phyloP scores from a whole-genome alignment of 1,140 invertebrate genomes.

The Orussus abietinus region DNA sequence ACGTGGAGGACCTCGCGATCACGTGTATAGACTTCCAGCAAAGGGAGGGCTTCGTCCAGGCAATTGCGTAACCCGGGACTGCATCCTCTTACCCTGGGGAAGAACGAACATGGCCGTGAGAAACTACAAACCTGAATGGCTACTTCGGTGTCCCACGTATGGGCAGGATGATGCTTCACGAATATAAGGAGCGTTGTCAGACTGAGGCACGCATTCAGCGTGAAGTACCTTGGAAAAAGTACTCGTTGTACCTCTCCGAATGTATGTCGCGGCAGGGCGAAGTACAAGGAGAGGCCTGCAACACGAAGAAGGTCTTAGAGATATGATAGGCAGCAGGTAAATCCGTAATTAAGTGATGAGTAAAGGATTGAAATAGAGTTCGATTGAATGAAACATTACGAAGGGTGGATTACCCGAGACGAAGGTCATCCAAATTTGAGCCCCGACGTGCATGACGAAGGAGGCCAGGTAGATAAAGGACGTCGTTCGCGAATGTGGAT shows the following conservation, averaged over 20 bases:
- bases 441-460: slow-evolving; percentile 73
- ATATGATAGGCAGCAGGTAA: background rate
- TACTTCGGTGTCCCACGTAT: slow-evolving; percentile 46
- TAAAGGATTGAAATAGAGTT: slow-evolving; percentile 14
- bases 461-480: slow-evolving; percentile 67
- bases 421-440: slow-evolving; percentile 87
- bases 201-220: slow-evolving; percentile 70
- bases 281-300: slow-evolving; percentile 76
- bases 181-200: slow-evolving; percentile 69
- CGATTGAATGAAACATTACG: no score
- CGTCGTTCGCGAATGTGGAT: slow-evolving; percentile 45
- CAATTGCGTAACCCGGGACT: background rate
- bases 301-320: slow-evolving; percentile 13
- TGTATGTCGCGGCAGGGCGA: slow-evolving; percentile 73
- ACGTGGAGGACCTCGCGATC: background rate
- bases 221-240: slow-evolving; percentile 82
- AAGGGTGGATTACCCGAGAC: slow-evolving; percentile 79
- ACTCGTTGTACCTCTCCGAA: slow-evolving; percentile 80
- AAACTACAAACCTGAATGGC: slow-evolving; percentile 46
- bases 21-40: background rate
- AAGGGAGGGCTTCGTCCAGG: no score
- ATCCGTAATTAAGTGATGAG: slow-evolving; percentile 14
- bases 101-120: background rate
- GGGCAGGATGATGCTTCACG: slow-evolving; percentile 54
- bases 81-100: no score